Evolutionary conservation across 2,113 vertebrate species (phyloP).

Genomic region (Myotis davidii): DNA sequence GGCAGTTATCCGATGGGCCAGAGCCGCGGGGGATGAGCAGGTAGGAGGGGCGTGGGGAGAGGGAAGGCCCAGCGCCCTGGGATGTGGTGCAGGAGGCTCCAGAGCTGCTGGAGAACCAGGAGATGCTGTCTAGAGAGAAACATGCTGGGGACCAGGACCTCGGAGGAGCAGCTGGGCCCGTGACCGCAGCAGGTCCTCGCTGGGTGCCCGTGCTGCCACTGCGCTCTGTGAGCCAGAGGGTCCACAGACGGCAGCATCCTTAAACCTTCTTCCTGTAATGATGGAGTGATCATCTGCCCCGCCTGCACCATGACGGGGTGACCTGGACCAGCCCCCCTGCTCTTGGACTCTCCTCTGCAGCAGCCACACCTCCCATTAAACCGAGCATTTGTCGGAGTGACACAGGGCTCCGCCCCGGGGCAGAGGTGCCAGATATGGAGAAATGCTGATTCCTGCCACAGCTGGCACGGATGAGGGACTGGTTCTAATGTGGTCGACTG

Average conservation of each 20-base stretch:
- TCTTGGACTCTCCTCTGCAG: not conserved
- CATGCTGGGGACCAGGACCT: accelerated
- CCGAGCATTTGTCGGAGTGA: not conserved
- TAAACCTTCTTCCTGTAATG: not conserved
- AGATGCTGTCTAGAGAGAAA: not conserved
- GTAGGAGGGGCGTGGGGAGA: not conserved
- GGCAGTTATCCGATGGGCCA: not conserved
- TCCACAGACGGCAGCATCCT: not conserved
- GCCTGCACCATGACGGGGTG: accelerated
- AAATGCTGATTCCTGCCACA: not conserved
- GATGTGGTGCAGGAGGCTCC: not conserved
- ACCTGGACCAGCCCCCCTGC: not conserved
- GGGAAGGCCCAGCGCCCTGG: not conserved
- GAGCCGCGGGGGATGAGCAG: accelerated
- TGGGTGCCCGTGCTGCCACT: accelerated
- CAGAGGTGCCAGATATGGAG: accelerated
- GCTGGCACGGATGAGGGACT: accelerated
- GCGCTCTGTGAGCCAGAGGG: not conserved
- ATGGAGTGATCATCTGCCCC: accelerated
- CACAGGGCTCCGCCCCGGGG: not conserved
- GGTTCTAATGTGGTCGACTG: not conserved
- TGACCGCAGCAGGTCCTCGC: not conserved
- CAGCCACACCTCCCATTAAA: accelerated
- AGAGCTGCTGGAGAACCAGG: not conserved
- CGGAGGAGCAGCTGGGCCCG: accelerated